These are phyloP conservation scores for Calyptommatus sinebrachiatus DNA, from an alignment of 2,113 vertebrate genomes.

Conservation along the genomic window DNA sequence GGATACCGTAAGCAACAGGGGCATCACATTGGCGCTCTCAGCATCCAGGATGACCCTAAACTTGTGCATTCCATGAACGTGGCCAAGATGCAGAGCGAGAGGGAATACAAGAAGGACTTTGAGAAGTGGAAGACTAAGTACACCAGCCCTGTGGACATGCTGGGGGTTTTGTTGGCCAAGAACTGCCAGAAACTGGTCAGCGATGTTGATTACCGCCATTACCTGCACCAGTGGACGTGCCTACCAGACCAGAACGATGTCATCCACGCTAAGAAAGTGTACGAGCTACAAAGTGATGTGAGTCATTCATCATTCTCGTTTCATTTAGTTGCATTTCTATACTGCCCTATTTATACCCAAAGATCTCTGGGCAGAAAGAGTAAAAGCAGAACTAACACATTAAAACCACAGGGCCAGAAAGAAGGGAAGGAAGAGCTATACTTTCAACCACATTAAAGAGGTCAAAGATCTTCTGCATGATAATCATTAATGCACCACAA, in stretches of 20 bases:
- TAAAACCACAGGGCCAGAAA: too few species aligned
- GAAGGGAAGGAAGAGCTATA: too few species aligned
- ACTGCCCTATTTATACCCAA: too few species aligned
- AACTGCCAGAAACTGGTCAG: conserved; percentile 87
- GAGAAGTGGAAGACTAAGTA: conserved; percentile 87
- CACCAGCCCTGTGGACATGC: conserved; percentile 82
- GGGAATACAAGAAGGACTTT: conserved; percentile 88
- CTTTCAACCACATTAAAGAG: too few species aligned
- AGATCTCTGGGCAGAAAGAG: too few species aligned
- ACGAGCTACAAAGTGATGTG: conserved; percentile 86
- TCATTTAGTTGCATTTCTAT: background rate
- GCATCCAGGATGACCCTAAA: conserved; percentile 84
- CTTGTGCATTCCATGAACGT: conserved; percentile 82
- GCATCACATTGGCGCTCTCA: conserved; percentile 83
- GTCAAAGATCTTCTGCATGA: too few species aligned
- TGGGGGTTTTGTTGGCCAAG: conserved; percentile 82
- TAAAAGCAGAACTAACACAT: too few species aligned
- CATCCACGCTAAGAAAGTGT: conserved; percentile 81
- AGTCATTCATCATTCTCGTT: conserved; percentile 35
- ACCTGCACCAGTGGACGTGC: conserved; percentile 82
- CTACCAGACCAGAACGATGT: conserved; percentile 86
- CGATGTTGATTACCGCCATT: conserved; percentile 82
- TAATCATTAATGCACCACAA: too few species aligned
- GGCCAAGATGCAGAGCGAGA: conserved; percentile 86
- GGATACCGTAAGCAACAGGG: conserved; percentile 90